Conservation (phyloP, 2,797 vertebrate genomes). For the Centropyge bicolor region DNA sequence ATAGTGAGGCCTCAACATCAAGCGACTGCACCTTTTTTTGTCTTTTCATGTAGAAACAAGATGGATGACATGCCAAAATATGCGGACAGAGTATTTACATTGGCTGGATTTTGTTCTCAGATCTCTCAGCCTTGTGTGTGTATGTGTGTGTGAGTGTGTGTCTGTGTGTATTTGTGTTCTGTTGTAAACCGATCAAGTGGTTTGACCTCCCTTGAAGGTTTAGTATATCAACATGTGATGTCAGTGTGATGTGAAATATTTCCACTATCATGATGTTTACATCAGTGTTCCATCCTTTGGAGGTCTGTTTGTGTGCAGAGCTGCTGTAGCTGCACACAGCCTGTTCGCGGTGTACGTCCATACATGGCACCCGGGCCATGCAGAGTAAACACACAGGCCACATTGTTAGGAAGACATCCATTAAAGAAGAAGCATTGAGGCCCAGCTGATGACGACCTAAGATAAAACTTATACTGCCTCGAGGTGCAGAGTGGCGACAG, state of each 20-base stretch:
- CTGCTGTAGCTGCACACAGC: background rate
- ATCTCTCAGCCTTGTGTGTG: background rate
- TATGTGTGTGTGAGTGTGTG: background rate
- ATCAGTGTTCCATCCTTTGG: background rate
- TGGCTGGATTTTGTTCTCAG: background rate
- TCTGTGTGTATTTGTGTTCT: background rate
- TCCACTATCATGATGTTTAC: constrained; percentile 7
- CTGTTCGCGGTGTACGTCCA: background rate
- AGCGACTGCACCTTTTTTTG: no score
- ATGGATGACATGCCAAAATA: no score
- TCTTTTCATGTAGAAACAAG: no score
- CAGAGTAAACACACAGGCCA: constrained; percentile 48
- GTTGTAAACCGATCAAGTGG: background rate
- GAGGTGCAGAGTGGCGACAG: background rate
- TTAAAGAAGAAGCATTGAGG: constrained; percentile 22
- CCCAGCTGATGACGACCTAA: constrained; percentile 1
- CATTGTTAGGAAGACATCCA: constrained; percentile 37
- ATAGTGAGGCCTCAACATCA: no score
- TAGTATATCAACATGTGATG: constrained; percentile 30
- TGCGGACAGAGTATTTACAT: background rate
- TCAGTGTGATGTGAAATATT: constrained; percentile 31
- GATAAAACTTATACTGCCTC: background rate
- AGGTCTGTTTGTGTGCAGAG: background rate
- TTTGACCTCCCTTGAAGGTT: background rate
- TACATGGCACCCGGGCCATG: background rate